phyloP scores from a whole-genome alignment of 2,888 invertebrate genomes.

The Tipula lateralis region DNA sequence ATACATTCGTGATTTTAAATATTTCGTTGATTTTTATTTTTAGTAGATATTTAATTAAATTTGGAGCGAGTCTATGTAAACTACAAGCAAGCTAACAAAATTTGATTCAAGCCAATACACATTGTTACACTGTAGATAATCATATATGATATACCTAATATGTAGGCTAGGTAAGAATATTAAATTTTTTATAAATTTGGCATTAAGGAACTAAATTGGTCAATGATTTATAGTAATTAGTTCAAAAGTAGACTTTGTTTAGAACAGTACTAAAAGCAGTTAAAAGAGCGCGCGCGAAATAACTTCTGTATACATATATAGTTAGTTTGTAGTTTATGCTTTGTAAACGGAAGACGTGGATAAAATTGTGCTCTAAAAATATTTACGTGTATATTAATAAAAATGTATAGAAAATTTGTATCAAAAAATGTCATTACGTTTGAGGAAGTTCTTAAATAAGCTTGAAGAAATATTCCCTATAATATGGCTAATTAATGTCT shows the following conservation, averaged over 20 bases:
- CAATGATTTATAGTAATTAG: neutral
- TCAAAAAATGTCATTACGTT: neutral
- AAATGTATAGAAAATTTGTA: neutral
- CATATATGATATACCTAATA: neutral
- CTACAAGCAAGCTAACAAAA: neutral
- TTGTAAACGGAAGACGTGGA: constrained; percentile 24
- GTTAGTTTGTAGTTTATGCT: neutral
- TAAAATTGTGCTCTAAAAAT: neutral
- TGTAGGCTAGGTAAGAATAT: neutral
- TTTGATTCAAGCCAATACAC: neutral
- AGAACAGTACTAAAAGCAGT: neutral
- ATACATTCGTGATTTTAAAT: neutral
- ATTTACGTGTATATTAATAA: neutral
- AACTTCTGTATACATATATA: neutral
- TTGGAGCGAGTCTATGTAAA: neutral
- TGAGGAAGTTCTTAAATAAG: neutral
- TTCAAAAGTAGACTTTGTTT: neutral
- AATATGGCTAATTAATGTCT: neutral
- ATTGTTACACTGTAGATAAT: neutral
- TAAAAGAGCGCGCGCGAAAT: neutral
- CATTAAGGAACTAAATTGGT: neutral
- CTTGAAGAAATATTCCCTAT: neutral
- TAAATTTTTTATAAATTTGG: neutral
- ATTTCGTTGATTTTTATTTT: neutral
- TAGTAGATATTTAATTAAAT: neutral